Percentiles rank a stretch among this genome's conserved stretches.
Conservation (phyloP, 2,113 vertebrate genomes). For the Mellivora capensis region DNA sequence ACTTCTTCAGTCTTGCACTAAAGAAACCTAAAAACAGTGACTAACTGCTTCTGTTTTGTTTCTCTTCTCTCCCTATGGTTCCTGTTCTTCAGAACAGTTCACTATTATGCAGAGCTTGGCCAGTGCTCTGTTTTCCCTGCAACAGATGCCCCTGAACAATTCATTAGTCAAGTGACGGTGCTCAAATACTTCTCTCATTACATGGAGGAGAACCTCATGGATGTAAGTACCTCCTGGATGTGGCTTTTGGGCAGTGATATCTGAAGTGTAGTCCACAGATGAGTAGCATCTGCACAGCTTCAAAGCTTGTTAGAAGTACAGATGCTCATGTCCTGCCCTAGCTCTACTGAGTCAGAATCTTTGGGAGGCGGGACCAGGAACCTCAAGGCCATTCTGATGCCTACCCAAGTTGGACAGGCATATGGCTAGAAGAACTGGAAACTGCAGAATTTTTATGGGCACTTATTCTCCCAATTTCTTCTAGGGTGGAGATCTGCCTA, state of each 20-base stretch:
- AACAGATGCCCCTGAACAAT: conserved; percentile 93
- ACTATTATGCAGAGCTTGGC: conserved; percentile 95
- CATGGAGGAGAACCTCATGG: conserved; percentile 99
- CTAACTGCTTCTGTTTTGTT: background rate
- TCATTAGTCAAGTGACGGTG: conserved; percentile 96
- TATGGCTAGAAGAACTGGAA: background rate
- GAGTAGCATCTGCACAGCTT: background rate
- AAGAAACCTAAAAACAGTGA: background rate
- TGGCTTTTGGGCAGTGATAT: background rate
- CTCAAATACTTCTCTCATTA: conserved; percentile 99
- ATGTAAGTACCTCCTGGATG: conserved; percentile 86
- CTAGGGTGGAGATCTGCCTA: conserved; percentile 94
- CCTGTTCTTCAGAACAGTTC: conserved; percentile 88
- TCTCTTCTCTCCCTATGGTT: background rate
- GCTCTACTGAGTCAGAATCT: background rate
- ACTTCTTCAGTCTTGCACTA: background rate
- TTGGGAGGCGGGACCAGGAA: background rate
- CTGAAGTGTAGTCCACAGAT: background rate
- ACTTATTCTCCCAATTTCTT: conserved; percentile 53
- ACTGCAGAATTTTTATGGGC: background rate
- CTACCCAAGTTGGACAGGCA: background rate
- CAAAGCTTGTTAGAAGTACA: background rate
- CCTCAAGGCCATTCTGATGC: background rate
- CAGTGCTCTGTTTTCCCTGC: conserved; percentile 93
- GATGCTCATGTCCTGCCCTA: background rate